phyloP scores from a whole-genome alignment of 1,140 invertebrate genomes.

The Bombus superbus region DNA sequence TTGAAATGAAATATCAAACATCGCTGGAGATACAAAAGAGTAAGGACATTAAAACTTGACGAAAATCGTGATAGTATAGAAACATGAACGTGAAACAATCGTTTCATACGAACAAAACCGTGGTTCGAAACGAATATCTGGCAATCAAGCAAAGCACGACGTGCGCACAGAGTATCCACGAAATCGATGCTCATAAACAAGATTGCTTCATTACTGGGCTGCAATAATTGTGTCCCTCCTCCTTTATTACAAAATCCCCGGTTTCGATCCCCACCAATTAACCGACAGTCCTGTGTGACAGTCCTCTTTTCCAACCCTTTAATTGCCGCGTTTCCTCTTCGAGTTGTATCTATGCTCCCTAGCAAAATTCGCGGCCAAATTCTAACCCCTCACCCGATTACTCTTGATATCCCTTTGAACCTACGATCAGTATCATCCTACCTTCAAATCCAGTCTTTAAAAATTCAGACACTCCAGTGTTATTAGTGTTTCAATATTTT shows the following conservation, averaged over 20 bases:
- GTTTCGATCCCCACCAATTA: constrained; percentile 44
- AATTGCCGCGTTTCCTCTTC: constrained; percentile 43
- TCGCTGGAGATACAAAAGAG: no score
- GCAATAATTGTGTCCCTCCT: constrained; percentile 41
- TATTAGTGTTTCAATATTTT: no score
- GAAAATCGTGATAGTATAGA: background rate
- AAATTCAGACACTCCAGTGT: no score
- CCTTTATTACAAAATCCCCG: constrained; percentile 47
- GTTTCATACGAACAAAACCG: background rate
- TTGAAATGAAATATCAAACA: no score
- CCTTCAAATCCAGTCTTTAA: no score
- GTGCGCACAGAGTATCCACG: background rate
- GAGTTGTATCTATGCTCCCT: constrained; percentile 2
- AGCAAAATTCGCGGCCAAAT: background rate
- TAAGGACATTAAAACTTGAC: no score
- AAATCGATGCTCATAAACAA: constrained; percentile 49
- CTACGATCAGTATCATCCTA: background rate
- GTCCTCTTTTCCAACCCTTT: constrained; percentile 46
- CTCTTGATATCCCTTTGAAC: background rate
- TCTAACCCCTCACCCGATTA: no score
- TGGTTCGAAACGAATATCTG: background rate
- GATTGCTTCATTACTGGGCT: constrained; percentile 38
- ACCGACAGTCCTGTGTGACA: constrained; percentile 20
- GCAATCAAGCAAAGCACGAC: constrained; percentile 18
- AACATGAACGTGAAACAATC: background rate